Base-by-base conservation (phyloP, 2,113 vertebrate genomes). In the Probosciger aterrimus region DNA sequence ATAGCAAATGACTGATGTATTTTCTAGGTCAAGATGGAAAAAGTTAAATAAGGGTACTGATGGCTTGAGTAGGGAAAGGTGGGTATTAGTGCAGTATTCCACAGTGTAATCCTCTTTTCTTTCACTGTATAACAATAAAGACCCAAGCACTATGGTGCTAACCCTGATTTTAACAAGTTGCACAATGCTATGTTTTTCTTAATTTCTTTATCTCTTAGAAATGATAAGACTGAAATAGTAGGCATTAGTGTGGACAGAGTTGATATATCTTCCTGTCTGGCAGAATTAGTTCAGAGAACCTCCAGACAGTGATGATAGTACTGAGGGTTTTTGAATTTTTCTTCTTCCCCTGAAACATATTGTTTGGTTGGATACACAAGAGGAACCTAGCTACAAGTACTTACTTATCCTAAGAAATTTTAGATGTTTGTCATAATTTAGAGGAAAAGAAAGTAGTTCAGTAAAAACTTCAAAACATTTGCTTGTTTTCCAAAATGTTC, bases 1-100 rank as follows among this genome's bases (percentile, higher is more conserved):
- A 95, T 89, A 96, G 92, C 88, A 92, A 80, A 82, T 39, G 39
- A n/a, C n/a, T n/a, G n/a, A 39, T 73, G 30, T 37, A 39, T 79
- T 95, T 97, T 96, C 87, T 85, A 92, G 95, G 93, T 96, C 95
- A 96, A 95, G 92, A 92, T 90, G 90, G 94, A 89, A 84, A 74
- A 92, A 87, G 76, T 92, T 87, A 75, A 94, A 75, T 82, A 92
- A 80, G 63, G 85, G 86, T 84, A 55, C 65, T 79, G 82, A 59
- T 50, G 55, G 50, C 67, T 80, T 88, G 35, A 70, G 63, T 12
- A 37, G 19, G 27, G 49, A 50, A 90, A 52, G 44, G 37, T 53
- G 39, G 69, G 65, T 79, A 35, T 37, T 85, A 31, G 73, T 78
- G 60, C 52, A 71, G 14, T 44, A 28, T 80, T 83, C 25, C 47